These are phyloP conservation scores for Alectura lathami DNA, from an alignment of 2,113 vertebrate genomes.

Conservation along the genomic window DNA sequence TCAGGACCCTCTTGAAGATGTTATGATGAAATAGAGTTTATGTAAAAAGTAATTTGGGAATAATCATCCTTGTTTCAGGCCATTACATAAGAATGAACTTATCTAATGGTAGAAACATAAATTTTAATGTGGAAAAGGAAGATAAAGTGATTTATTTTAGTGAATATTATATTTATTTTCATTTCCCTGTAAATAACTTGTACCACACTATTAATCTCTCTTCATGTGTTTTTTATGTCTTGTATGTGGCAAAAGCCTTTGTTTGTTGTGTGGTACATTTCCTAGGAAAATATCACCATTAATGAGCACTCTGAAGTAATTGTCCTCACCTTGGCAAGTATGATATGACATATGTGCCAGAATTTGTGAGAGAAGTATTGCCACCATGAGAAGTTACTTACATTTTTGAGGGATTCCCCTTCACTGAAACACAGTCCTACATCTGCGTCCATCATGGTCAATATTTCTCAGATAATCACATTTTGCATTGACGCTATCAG, in stretches of 20 bases:
- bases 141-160: not conserved
- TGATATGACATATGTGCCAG: not conserved
- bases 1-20: not conserved
- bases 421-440: not conserved
- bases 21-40: not conserved
- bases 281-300: not conserved
- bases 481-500: not conserved
- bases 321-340: not conserved
- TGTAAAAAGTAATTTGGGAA: not conserved
- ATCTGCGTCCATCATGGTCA: not conserved
- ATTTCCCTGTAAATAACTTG: not conserved
- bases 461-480: not conserved
- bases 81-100: not conserved
- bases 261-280: not conserved
- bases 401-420: not conserved
- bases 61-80: not conserved
- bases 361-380: not conserved
- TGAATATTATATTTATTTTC: not conserved
- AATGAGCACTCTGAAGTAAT: not conserved
- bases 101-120: not conserved
- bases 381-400: not conserved
- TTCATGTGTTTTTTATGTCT: not conserved
- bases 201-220: not conserved
- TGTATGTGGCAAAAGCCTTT: not conserved
- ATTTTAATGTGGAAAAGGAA: not conserved